Conservation (phyloP, 2,888 invertebrate genomes). For the Drosophila aldrichi region DNA sequence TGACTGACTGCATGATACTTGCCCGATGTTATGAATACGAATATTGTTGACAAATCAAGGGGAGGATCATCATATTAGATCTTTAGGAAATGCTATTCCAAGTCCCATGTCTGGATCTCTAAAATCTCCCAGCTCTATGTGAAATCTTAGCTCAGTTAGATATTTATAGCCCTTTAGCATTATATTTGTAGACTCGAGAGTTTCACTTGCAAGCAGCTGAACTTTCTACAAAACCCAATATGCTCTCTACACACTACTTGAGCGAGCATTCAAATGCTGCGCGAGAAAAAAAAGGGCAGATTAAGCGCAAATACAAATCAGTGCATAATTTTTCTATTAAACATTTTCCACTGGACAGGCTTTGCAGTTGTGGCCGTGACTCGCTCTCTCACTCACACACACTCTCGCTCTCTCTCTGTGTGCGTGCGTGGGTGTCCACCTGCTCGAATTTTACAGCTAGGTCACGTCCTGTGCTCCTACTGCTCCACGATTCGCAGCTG, state of each 20-base stretch:
- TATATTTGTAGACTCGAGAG: too few relatives aligned
- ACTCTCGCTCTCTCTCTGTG: background rate
- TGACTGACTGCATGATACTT: background rate
- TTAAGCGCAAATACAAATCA: conserved; percentile 79
- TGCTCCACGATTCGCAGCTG: conserved; percentile 26
- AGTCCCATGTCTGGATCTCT: too few relatives aligned
- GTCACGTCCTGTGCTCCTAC: conserved; percentile 40
- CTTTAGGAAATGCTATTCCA: too few relatives aligned
- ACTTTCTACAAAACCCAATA: background rate
- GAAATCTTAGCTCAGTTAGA: too few relatives aligned
- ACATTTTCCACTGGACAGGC: conserved; percentile 50
- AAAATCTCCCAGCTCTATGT: too few relatives aligned
- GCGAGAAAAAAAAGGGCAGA: conserved; percentile 32
- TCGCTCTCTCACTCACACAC: background rate
- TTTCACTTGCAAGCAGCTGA: background rate
- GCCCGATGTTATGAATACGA: background rate
- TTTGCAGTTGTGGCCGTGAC: conserved; percentile 3
- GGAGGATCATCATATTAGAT: too few relatives aligned
- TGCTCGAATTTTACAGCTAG: conserved; percentile 40
- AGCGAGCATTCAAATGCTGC: background rate
- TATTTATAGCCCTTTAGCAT: too few relatives aligned
- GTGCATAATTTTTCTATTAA: conserved; percentile 80
- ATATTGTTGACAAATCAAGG: too few relatives aligned
- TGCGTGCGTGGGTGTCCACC: conserved; percentile 33
- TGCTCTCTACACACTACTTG: background rate